A percentile compares a stretch with the other conserved stretches of the same genome.
phyloP scores from a whole-genome alignment of 2,113 vertebrate species.

The Sebastes schlegelii region DNA sequence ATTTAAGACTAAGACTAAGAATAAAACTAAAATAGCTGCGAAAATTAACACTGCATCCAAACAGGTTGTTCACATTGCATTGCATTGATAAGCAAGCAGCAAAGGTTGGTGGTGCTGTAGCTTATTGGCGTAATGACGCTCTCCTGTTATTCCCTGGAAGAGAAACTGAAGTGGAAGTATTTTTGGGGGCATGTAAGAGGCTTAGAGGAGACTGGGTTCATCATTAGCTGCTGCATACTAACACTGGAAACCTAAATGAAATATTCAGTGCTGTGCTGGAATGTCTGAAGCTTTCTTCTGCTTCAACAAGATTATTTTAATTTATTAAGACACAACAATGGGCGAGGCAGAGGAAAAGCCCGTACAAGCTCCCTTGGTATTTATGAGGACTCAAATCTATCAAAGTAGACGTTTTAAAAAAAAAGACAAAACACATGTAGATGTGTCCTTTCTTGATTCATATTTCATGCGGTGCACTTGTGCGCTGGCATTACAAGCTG shows the following conservation, averaged over 20 bases:
- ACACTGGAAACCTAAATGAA: constrained; percentile 64
- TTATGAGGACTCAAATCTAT: constrained; percentile 58
- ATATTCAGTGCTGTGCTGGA: constrained; percentile 69
- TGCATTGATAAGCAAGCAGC: not conserved
- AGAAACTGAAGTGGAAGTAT: constrained; percentile 31
- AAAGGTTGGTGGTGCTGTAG: not conserved
- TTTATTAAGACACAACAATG: constrained; percentile 72
- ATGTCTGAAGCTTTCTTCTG: constrained; percentile 53
- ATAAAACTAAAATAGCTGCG: too few species aligned
- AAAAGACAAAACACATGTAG: constrained; percentile 56
- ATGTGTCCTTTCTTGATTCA: constrained; percentile 61
- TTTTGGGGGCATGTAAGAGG: constrained; percentile 24
- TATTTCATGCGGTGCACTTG: constrained; percentile 65
- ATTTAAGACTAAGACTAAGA: too few species aligned
- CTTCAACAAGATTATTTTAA: constrained; percentile 57
- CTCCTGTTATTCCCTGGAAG: constrained; percentile 33
- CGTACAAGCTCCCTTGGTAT: constrained; percentile 34
- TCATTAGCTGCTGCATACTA: constrained; percentile 59
- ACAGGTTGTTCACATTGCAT: not conserved
- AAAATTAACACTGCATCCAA: not conserved
- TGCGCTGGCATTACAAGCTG: constrained; percentile 46
- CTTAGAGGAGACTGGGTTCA: constrained; percentile 27
- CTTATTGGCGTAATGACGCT: constrained; percentile 30
- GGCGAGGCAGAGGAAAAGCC: constrained; percentile 46
- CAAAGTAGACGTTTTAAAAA: constrained; percentile 15